Conservation (phyloP, 2,113 vertebrate genomes). For the Numenius arquata region DNA sequence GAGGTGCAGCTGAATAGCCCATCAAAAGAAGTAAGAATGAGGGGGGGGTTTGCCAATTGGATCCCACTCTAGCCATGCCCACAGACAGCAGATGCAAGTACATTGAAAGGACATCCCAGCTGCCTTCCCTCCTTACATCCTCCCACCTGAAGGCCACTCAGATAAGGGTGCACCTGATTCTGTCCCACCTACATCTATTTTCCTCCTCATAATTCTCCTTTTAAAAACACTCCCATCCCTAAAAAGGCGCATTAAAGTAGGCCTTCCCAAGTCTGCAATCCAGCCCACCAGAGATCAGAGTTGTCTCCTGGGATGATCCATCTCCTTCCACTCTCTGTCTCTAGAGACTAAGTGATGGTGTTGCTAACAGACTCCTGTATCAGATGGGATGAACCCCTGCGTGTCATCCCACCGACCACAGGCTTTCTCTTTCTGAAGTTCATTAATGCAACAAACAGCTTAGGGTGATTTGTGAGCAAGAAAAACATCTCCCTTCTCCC, state of each 20-base stretch:
- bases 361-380: background rate
- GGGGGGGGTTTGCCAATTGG: rapidly evolving
- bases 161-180: background rate
- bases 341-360: background rate
- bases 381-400: background rate
- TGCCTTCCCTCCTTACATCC: background rate
- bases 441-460: background rate
- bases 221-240: background rate
- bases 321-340: background rate
- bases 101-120: background rate
- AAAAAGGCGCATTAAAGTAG: background rate
- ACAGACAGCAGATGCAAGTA: background rate
- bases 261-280: background rate
- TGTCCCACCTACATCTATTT: background rate
- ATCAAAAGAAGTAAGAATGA: background rate
- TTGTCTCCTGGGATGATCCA: background rate
- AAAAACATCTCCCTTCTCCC: background rate
- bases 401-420: background rate
- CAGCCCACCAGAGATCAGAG: background rate
- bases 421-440: background rate
- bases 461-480: background rate
- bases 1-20: background rate
- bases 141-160: background rate
- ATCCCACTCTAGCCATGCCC: background rate
- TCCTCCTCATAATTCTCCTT: background rate